A percentile compares a stretch with the other conserved stretches of the same genome.
phyloP scores from a whole-genome alignment of 2,797 vertebrate genomes.

The Poecilia gillii region DNA sequence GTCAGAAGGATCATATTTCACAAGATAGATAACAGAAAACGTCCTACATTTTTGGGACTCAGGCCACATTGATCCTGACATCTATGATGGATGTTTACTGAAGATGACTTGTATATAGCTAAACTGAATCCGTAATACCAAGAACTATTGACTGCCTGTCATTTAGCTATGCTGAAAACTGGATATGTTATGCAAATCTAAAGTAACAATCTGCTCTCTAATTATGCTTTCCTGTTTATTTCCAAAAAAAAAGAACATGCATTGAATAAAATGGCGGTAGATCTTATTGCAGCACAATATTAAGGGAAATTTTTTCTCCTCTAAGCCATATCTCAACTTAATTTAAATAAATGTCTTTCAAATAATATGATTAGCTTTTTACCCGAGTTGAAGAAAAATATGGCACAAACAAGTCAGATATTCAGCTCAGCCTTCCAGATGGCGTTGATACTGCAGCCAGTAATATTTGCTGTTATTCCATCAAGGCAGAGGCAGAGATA shows the following conservation, averaged over 20 bases:
- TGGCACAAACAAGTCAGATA: neutral
- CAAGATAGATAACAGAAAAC: conserved; percentile 33
- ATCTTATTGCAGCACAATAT: neutral
- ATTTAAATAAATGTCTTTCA: neutral
- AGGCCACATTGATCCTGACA: conserved; percentile 37
- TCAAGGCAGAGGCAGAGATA: neutral
- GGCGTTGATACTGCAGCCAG: neutral
- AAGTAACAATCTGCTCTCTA: neutral
- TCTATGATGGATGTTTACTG: conserved; percentile 25
- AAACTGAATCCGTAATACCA: conserved; percentile 5
- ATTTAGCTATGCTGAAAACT: conserved; percentile 8
- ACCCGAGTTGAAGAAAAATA: neutral
- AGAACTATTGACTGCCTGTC: neutral
- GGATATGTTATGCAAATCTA: neutral
- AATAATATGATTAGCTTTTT: neutral
- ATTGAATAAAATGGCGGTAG: neutral
- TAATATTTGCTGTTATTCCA: neutral
- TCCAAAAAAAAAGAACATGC: neutral
- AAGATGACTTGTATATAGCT: conserved; percentile 15
- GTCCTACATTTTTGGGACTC: conserved; percentile 47
- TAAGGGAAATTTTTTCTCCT: too few species aligned
- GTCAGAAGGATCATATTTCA: conserved; percentile 46
- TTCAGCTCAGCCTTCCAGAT: neutral
- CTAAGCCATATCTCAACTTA: neutral
- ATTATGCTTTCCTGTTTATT: neutral